phyloP scores from a whole-genome alignment of 1,140 invertebrate genomes.

The Lysiphlebus fabarum region DNA sequence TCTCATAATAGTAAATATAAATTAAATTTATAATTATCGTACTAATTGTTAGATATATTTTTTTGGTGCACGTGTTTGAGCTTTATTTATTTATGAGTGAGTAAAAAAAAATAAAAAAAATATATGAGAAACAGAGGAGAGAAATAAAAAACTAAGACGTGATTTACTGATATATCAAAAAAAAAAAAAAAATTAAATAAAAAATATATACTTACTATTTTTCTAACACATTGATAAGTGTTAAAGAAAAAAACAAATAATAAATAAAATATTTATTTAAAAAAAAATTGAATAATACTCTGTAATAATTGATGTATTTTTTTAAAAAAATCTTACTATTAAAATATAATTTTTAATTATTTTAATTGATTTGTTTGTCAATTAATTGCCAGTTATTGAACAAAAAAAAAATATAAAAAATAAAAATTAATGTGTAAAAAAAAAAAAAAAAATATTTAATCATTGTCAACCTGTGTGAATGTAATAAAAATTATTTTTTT shows the following conservation, averaged over 20 bases:
- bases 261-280: slow-evolving; percentile 7
- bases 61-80: too few species aligned
- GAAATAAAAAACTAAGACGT: too few species aligned
- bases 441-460: neutral
- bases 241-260: slow-evolving; percentile 6
- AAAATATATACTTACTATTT: too few species aligned
- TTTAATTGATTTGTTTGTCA: slow-evolving; percentile 1
- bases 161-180: neutral
- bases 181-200: slow-evolving; percentile 13
- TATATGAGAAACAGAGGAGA: too few species aligned
- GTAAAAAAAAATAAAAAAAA: neutral
- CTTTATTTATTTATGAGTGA: neutral
- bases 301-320: slow-evolving; percentile 1
- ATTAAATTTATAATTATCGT: too few species aligned
- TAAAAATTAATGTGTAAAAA: neutral
- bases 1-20: too few species aligned
- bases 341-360: neutral
- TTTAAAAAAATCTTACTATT: slow-evolving; percentile 10
- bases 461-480: slow-evolving; percentile 24
- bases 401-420: too few species aligned
- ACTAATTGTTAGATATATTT: too few species aligned
- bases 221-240: slow-evolving; percentile 22
- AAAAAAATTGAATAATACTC: too few species aligned
- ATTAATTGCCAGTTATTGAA: neutral
- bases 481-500: slow-evolving; percentile 27